Percentiles rank a stretch among this genome's conserved stretches.
Evolutionary conservation across 2,113 vertebrate species (phyloP).

Genomic region (Neotragus pygmaeus): DNA sequence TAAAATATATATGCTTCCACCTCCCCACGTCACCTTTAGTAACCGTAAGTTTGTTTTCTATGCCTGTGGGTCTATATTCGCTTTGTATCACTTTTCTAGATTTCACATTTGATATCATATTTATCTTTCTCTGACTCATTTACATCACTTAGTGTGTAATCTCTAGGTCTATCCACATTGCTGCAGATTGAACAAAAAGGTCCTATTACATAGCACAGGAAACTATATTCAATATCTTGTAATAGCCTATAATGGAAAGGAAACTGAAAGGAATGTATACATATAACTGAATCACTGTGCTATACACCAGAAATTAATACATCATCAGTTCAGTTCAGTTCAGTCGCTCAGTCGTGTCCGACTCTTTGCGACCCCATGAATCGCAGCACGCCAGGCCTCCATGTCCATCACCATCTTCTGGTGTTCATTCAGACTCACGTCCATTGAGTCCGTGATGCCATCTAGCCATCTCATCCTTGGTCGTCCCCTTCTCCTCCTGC

Average conservation of each 20-base stretch:
- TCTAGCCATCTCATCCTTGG: too few relatives aligned
- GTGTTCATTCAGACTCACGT: too few relatives aligned
- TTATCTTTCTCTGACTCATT: neutral
- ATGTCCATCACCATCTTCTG: too few relatives aligned
- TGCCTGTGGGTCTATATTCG: neutral
- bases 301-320: neutral
- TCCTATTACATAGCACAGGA: neutral
- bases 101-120: neutral
- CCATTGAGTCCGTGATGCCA: too few relatives aligned
- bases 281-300: neutral
- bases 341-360: too few relatives aligned
- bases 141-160: neutral
- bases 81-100: neutral
- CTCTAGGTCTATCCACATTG: neutral
- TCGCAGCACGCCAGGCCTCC: too few relatives aligned
- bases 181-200: neutral
- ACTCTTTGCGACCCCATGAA: too few relatives aligned
- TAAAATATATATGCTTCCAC: neutral
- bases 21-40: neutral
- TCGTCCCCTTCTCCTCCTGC: too few relatives aligned
- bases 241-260: neutral
- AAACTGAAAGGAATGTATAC: neutral
- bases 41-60: neutral
- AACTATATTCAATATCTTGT: neutral
- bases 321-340: neutral